Base-by-base conservation (phyloP, 2,888 invertebrate genomes). In the Diogma glabrata region DNA sequence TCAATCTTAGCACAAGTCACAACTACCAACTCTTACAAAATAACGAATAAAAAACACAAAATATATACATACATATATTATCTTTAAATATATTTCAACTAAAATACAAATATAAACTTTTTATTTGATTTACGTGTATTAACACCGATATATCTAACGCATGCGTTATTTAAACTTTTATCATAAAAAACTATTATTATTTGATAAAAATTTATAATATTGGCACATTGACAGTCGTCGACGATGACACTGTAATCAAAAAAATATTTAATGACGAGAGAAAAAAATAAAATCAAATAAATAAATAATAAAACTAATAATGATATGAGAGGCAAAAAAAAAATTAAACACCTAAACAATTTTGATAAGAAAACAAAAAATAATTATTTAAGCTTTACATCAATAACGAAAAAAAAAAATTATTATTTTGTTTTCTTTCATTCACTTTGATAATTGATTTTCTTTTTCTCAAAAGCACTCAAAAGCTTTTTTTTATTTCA, bases 191-290 rank as follows among this genome's bases (percentile, higher is more conserved):
- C 20, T n/a, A n/a, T 43, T 22, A 43, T 43, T 43, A 43, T 43
- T 43, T 43, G 43, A 43, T 43, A 43, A 43, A 43, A 46, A 46
- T 46, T 46, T 46, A 46, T 46, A 24, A 46, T 46, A 46, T 46
- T 46, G 46, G 46, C 46, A 46, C 46, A 24, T 46, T 46, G 46
- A 46, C 46, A 46, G 45, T 23, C 20, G 46, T 46, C 46, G 24
- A 46, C 24, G 46, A 46, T 46, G 24, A 46, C 23, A 46, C 46
- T 24, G 24, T 7, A 24, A 7, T 24, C n/a, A n/a, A n/a, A 43
- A 43, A 16, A 46, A 24, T 16, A 46, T 26, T 26, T 24, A 46
- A 46, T 24, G 9, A 26, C n/a, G 24, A 46, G 24, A 19, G 16
- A 45, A 45, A n/a, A 36, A 14, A 8, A 36, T 9, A 14, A 36